Evolutionary conservation across 2,888 invertebrate species (phyloP).

Genomic region (Eustalomyia histrio): DNA sequence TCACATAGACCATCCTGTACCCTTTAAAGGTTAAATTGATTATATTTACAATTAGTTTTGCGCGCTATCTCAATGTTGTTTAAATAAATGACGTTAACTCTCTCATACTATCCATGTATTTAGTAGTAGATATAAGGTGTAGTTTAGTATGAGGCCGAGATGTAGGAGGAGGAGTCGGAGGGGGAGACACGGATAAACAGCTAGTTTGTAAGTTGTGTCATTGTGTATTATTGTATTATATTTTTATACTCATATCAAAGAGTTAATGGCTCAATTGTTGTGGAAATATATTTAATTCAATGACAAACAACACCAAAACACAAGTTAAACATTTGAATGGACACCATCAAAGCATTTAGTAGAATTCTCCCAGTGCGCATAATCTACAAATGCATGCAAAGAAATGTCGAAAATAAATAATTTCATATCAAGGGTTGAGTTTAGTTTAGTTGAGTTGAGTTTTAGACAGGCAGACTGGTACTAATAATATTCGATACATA

Average conservation of each 20-base stretch:
- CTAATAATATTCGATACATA: conserved; percentile 23
- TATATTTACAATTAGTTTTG: conserved; percentile 17
- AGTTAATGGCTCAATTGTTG: conserved; percentile 36
- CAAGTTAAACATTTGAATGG: not conserved
- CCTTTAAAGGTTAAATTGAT: not conserved
- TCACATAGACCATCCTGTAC: too few relatives aligned
- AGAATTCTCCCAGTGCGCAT: conserved; percentile 42
- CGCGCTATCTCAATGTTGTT: conserved; percentile 37
- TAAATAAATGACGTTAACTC: conserved; percentile 44
- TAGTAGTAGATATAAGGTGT: not conserved
- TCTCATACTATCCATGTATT: not conserved
- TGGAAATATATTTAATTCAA: conserved; percentile 51
- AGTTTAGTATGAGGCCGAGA: too few relatives aligned
- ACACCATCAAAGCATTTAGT: not conserved
- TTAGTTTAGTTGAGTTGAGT: conserved; percentile 47
- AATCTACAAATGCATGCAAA: conserved; percentile 33
- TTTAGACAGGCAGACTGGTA: conserved; percentile 34
- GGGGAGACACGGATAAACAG: too few relatives aligned
- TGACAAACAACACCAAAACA: conserved; percentile 20
- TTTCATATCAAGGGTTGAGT: conserved; percentile 55
- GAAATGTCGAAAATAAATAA: conserved; percentile 28
- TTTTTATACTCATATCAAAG: conserved; percentile 1
- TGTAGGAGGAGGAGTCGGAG: not conserved
- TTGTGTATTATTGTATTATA: conserved; percentile 1
- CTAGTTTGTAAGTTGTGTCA: not conserved